These are phyloP conservation scores for Meta bourneti DNA, from an alignment of 2,888 invertebrate genomes.

Conservation along the genomic window DNA sequence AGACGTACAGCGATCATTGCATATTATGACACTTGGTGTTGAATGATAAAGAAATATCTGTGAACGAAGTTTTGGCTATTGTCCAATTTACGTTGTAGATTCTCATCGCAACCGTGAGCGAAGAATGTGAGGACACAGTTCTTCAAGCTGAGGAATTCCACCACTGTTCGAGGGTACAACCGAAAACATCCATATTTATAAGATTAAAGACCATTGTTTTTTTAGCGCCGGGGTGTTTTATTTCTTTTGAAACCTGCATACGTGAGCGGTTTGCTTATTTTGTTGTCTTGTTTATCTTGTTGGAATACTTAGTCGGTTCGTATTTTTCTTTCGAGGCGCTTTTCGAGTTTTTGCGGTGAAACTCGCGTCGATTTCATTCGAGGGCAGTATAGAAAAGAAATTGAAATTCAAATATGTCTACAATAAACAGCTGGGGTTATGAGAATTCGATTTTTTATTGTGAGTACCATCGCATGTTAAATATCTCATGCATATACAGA, in stretches of 20 bases:
- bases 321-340: background rate
- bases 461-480: no score
- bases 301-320: background rate
- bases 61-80: slow-evolving; percentile 49
- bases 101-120: background rate
- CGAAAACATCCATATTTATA: slow-evolving; percentile 62
- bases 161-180: slow-evolving; percentile 18
- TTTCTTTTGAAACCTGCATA: background rate
- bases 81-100: slow-evolving; percentile 40
- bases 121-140: background rate
- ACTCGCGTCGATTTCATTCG: background rate
- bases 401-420: background rate
- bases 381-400: background rate
- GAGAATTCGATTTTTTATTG: background rate
- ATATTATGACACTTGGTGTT: background rate
- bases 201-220: slow-evolving; percentile 16
- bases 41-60: background rate
- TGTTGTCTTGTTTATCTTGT: slow-evolving; percentile 1
- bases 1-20: background rate
- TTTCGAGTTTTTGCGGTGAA: background rate
- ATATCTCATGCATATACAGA: no score
- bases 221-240: slow-evolving; percentile 3
- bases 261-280: background rate
- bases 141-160: slow-evolving; percentile 23
- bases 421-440: background rate